These are phyloP conservation scores for Mola mola DNA, from an alignment of 2,113 vertebrate species.

Conservation along the genomic window DNA sequence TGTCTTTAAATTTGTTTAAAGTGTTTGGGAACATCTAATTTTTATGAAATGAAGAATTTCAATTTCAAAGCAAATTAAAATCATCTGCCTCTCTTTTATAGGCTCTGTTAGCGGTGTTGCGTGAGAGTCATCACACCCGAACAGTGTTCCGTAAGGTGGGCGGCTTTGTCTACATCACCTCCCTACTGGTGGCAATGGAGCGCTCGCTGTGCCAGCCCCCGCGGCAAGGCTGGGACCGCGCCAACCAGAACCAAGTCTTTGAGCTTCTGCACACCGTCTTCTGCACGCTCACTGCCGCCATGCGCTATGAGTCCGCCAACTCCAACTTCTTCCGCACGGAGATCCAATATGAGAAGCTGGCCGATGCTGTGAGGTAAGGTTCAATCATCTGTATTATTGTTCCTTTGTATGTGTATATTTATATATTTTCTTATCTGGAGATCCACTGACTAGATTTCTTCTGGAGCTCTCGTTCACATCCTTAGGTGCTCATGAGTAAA, in stretches of 20 bases:
- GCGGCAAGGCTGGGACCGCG: slow-evolving; percentile 92
- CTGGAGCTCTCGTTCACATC: neutral
- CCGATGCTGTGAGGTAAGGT: slow-evolving; percentile 87
- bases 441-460: neutral
- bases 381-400: no score
- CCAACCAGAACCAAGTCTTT: slow-evolving; percentile 95
- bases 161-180: slow-evolving; percentile 97
- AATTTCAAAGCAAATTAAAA: neutral
- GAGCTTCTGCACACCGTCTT: slow-evolving; percentile 95
- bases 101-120: slow-evolving; percentile 90
- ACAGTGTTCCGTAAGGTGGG: slow-evolving; percentile 98
- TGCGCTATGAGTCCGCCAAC: slow-evolving; percentile 98
- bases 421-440: neutral
- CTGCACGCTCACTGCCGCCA: slow-evolving; percentile 94
- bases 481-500: no score
- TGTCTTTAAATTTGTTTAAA: no score
- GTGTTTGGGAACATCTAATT: no score
- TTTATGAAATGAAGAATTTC: neutral
- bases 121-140: slow-evolving; percentile 95
- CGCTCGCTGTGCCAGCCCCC: slow-evolving; percentile 89
- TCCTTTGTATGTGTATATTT: no score
- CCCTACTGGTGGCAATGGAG: slow-evolving; percentile 96
- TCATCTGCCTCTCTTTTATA: slow-evolving; percentile 37
- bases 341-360: slow-evolving; percentile 98
- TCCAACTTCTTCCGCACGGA: slow-evolving; percentile 97